phyloP scores from a whole-genome alignment of 1,140 invertebrate genomes.

The Drosophila willistoni region DNA sequence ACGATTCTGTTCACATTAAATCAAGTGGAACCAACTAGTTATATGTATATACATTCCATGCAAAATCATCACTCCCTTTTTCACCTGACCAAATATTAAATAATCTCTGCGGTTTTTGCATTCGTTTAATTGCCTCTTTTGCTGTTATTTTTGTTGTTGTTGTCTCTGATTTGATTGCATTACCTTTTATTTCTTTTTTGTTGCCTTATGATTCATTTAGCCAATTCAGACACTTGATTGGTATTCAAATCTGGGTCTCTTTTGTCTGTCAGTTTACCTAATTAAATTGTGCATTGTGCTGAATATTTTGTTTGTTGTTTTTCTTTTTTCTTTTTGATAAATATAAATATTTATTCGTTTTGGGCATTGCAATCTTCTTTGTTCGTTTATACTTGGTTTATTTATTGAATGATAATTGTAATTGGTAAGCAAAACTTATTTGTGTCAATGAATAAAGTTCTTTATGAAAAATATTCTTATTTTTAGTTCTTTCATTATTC shows the following conservation, averaged over 20 bases:
- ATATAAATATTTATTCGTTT: conserved; percentile 39
- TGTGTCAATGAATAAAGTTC: conserved; percentile 17
- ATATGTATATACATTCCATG: conserved; percentile 38
- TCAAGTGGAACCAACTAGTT: conserved; percentile 62
- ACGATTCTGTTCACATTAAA: conserved; percentile 58
- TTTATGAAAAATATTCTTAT: neutral
- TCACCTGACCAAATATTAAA: conserved; percentile 32
- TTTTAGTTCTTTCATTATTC: no score
- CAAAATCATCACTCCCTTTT: conserved; percentile 15
- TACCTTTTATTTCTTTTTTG: conserved; percentile 15
- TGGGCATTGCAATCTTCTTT: conserved; percentile 21
- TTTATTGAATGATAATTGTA: conserved; percentile 34
- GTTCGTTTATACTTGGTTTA: conserved; percentile 13
- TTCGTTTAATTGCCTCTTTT: conserved; percentile 34
- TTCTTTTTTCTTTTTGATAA: neutral
- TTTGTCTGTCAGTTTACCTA: conserved; percentile 18
- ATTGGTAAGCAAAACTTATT: neutral
- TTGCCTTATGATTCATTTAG: conserved; percentile 17
- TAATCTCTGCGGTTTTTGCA: conserved; percentile 34
- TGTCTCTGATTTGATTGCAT: neutral
- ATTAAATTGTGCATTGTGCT: conserved; percentile 13
- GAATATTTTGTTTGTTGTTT: conserved; percentile 26
- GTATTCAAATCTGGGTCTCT: conserved; percentile 15
- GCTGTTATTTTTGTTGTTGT: neutral
- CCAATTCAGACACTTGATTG: conserved; percentile 6